Evolutionary conservation across 2,797 vertebrate genomes (phyloP).

Genomic region (Chanos chanos): DNA sequence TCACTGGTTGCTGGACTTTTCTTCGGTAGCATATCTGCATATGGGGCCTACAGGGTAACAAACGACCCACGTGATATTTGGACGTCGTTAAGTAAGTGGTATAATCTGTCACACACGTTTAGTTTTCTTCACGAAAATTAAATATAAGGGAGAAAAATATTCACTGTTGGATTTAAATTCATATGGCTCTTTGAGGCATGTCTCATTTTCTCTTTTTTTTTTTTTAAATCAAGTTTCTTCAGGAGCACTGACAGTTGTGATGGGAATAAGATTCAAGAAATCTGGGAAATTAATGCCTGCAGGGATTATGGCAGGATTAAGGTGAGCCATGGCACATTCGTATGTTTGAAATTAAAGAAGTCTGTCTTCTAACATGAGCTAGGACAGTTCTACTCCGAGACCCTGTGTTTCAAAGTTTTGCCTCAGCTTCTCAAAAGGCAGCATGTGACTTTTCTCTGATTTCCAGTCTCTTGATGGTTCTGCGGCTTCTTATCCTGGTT

Average conservation of each 20-base stretch:
- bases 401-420: no score
- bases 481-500: conserved; percentile 81
- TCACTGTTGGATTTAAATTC: no score
- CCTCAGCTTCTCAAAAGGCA: conserved; percentile 16
- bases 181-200: background rate
- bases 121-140: background rate
- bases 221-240: conserved; percentile 71
- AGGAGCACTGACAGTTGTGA: conserved; percentile 77
- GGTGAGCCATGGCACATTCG: conserved; percentile 64
- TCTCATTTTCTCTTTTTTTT: background rate
- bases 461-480: conserved; percentile 85
- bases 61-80: conserved; percentile 77
- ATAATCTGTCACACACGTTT: background rate
- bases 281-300: conserved; percentile 89
- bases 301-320: conserved; percentile 81
- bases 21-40: conserved; percentile 80
- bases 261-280: conserved; percentile 89
- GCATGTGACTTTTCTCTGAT: conserved; percentile 21
- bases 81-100: conserved; percentile 81
- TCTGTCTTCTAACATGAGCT: no score
- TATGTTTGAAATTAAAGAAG: background rate
- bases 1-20: conserved; percentile 84
- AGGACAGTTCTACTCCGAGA: no score
- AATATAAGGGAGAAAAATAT: no score
- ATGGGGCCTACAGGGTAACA: conserved; percentile 82